These are phyloP conservation scores for Clarias magur DNA, from an alignment of 2,113 vertebrate species.

Conservation along the genomic window DNA sequence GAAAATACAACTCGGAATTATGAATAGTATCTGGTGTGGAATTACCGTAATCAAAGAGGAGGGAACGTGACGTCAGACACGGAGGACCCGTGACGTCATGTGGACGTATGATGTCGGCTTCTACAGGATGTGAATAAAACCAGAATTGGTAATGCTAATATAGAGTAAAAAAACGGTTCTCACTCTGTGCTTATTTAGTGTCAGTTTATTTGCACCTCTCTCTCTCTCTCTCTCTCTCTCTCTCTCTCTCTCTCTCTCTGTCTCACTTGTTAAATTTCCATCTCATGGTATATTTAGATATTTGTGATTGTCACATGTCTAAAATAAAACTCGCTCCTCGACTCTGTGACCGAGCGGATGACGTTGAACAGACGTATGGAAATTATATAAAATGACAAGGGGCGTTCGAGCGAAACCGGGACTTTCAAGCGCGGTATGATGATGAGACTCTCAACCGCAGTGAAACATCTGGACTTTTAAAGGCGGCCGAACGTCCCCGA, in stretches of 20 bases:
- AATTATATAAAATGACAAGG: neutral
- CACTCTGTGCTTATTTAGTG: constrained; percentile 7
- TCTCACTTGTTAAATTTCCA: neutral
- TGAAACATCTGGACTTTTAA: too few species aligned
- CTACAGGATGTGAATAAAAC: neutral
- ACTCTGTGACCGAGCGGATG: neutral
- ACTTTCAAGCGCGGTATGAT: too few species aligned
- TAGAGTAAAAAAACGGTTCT: constrained; percentile 13
- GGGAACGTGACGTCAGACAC: neutral
- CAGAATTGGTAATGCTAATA: neutral
- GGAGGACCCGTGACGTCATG: neutral
- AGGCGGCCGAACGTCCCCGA: too few species aligned
- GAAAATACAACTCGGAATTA: neutral
- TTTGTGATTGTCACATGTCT: neutral
- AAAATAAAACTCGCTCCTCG: neutral
- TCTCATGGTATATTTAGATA: neutral
- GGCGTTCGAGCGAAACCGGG: too few species aligned
- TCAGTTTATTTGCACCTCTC: neutral
- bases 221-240: neutral
- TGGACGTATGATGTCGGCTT: neutral
- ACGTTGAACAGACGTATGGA: neutral
- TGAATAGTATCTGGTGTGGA: neutral
- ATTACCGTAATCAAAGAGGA: too few species aligned
- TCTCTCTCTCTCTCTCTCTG: neutral
- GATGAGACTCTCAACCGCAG: too few species aligned